phyloP scores from a whole-genome alignment of 2,797 vertebrate genomes.

The Poecilia wingei region DNA sequence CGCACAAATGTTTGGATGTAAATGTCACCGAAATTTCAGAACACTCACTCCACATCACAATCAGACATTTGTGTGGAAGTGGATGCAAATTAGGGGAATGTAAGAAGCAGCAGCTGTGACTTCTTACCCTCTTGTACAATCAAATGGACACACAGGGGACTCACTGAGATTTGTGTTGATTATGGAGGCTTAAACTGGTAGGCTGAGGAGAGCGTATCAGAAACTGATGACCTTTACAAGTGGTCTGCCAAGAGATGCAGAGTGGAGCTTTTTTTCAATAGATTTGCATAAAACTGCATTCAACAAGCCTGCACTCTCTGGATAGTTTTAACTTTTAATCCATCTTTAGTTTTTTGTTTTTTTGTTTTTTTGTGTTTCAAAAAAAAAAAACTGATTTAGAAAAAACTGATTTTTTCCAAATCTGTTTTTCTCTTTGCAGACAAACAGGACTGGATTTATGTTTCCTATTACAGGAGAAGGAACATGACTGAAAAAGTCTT shows the following conservation, averaged over 20 bases:
- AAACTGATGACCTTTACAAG: conserved; percentile 31
- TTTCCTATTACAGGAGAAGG: neutral
- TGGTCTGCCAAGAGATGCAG: conserved; percentile 6
- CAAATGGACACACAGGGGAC: conserved; percentile 11
- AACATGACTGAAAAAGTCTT: neutral
- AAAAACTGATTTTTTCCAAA: neutral
- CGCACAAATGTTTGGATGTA: conserved; percentile 36
- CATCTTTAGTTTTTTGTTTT: neutral
- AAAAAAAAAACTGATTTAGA: too few species aligned
- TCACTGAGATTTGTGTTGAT: conserved; percentile 15
- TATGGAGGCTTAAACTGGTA: conserved; percentile 12
- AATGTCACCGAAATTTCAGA: conserved; percentile 39
- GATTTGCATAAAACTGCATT: neutral
- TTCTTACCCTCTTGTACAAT: conserved; percentile 25
- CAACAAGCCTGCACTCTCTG: conserved; percentile 5
- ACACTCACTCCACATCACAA: conserved; percentile 37
- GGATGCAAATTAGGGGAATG: conserved; percentile 41
- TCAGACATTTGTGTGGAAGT: conserved; percentile 28
- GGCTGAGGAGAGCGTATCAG: neutral
- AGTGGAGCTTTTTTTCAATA: neutral
- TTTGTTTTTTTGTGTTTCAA: neutral
- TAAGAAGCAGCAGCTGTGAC: conserved; percentile 52
- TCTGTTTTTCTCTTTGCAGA: neutral
- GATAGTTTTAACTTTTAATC: neutral
- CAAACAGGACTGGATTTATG: neutral